phyloP scores from a whole-genome alignment of 2,113 vertebrate species.

The Chloropsis cyanopogon region DNA sequence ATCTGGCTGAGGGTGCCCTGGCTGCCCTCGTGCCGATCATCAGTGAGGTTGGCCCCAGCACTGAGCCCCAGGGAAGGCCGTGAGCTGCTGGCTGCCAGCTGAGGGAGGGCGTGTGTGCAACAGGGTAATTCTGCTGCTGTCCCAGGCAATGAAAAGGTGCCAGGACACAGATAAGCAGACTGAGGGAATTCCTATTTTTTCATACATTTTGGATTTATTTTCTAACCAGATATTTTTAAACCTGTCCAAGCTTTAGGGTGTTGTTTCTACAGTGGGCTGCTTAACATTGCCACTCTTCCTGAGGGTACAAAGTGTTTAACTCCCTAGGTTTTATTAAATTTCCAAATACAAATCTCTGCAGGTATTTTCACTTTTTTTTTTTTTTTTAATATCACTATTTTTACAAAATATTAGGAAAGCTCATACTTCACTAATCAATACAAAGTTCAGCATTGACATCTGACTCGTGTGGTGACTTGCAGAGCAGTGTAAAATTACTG shows the following conservation, averaged over 20 bases:
- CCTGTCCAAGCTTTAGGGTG: background rate
- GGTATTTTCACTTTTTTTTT: background rate
- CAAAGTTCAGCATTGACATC: background rate
- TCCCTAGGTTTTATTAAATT: background rate
- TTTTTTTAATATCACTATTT: background rate
- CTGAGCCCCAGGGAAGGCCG: background rate
- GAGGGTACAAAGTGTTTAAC: background rate
- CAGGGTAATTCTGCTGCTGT: background rate
- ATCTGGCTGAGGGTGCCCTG: background rate
- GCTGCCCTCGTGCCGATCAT: accelerated
- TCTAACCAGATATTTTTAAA: background rate
- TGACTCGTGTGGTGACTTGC: background rate
- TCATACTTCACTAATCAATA: background rate
- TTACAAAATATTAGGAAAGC: background rate
- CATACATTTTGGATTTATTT: background rate
- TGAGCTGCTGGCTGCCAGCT: background rate
- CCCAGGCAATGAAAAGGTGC: background rate
- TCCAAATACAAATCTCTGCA: background rate
- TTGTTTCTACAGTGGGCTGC: background rate
- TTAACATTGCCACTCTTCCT: background rate
- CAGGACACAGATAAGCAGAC: background rate
- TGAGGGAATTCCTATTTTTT: background rate
- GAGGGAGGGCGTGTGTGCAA: background rate
- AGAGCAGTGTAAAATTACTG: background rate
- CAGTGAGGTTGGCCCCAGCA: accelerated